Conservation (phyloP, 2,797 vertebrate genomes). For the Phoeniculus purpureus region DNA sequence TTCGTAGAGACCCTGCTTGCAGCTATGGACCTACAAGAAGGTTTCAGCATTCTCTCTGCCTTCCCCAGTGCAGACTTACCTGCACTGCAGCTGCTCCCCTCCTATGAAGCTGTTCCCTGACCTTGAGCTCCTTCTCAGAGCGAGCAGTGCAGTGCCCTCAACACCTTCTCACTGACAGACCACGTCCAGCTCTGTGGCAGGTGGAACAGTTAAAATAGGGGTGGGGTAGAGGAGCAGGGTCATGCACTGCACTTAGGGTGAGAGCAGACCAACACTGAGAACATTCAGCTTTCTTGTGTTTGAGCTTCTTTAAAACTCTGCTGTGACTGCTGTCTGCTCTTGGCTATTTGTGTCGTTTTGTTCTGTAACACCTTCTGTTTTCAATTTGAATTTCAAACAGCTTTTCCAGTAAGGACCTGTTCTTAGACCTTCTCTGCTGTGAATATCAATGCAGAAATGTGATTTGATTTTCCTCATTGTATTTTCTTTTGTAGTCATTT, state of each 20-base stretch:
- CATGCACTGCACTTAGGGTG: rapidly evolving
- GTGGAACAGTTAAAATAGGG: too few relatives aligned
- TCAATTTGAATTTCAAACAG: background rate
- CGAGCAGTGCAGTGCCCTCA: too few relatives aligned
- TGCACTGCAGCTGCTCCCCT: too few relatives aligned
- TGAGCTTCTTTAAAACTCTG: background rate
- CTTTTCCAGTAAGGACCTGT: background rate
- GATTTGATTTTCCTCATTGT: background rate
- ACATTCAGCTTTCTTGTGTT: background rate
- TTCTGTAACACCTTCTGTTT: background rate
- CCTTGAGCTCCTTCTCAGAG: too few relatives aligned
- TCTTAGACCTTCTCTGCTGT: background rate
- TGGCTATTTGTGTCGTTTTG: background rate
- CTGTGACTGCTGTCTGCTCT: background rate
- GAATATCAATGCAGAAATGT: background rate
- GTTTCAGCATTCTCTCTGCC: too few relatives aligned
- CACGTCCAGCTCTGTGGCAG: too few relatives aligned
- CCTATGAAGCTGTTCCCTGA: too few relatives aligned
- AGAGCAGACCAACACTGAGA: background rate
- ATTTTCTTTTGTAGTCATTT: background rate
- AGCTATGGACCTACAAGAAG: too few relatives aligned
- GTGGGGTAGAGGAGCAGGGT: too few relatives aligned
- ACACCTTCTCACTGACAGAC: too few relatives aligned
- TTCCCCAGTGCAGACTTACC: too few relatives aligned
- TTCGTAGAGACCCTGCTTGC: too few relatives aligned